A percentile compares a stretch with the other conserved stretches of the same genome.
Evolutionary conservation across 1,140 invertebrate genomes (phyloP).

Genomic region (Drosophila virilis): DNA sequence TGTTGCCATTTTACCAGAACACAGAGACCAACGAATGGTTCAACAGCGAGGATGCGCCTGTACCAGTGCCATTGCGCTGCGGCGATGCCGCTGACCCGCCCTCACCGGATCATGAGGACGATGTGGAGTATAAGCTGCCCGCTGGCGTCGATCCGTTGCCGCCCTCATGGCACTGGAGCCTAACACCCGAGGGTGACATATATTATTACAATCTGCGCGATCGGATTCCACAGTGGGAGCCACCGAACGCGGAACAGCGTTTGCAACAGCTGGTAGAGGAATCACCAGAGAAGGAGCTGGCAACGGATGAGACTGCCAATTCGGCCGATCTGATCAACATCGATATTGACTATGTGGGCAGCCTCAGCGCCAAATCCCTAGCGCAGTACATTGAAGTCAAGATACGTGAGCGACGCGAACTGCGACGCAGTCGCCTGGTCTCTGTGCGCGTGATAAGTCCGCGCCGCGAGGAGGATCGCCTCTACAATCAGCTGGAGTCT

Average conservation of each 20-base stretch:
- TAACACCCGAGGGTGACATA: slow-evolving; percentile 91
- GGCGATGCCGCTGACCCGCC: slow-evolving; percentile 64
- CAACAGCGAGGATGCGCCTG: slow-evolving; percentile 74
- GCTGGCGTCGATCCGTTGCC: slow-evolving; percentile 88
- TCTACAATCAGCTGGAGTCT: slow-evolving; percentile 88
- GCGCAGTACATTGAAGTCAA: slow-evolving; percentile 64
- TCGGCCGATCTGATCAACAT: slow-evolving; percentile 53
- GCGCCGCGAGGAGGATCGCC: slow-evolving; percentile 90
- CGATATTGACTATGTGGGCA: slow-evolving; percentile 57
- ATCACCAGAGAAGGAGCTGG: slow-evolving; percentile 36
- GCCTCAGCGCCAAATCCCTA: slow-evolving; percentile 55
- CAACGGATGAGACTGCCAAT: slow-evolving; percentile 24
- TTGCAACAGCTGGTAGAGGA: slow-evolving; percentile 61
- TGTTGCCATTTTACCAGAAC: slow-evolving; percentile 87
- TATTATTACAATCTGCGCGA: slow-evolving; percentile 97
- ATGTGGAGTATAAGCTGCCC: slow-evolving; percentile 84
- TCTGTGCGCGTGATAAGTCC: slow-evolving; percentile 90
- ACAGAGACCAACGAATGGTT: slow-evolving; percentile 87
- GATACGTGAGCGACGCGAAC: slow-evolving; percentile 59
- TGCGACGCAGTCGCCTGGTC: slow-evolving; percentile 85
- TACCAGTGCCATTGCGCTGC: slow-evolving; percentile 83
- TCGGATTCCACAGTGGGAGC: slow-evolving; percentile 94
- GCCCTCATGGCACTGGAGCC: slow-evolving; percentile 93
- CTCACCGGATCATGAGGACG: slow-evolving; percentile 48
- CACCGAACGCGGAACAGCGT: slow-evolving; percentile 86